Evolutionary conservation across 2,888 invertebrate genomes (phyloP), one percentile per base, ranked within the genome.

Genomic region (Allolobophora icterica): DNA sequence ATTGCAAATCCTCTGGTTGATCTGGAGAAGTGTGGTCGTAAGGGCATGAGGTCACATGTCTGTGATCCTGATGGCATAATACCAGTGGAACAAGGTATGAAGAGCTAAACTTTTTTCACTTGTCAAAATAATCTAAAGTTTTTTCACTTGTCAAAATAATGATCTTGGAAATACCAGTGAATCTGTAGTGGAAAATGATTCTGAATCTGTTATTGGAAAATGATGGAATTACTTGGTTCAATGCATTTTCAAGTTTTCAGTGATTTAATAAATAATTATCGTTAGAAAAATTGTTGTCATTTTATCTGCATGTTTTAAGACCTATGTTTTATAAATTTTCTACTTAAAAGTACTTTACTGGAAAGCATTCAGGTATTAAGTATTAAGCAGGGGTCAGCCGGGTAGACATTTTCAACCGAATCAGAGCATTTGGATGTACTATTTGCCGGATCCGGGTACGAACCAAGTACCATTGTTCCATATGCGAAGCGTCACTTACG

Each of bases 1-100:
- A 91, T 91, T 11, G 91, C 89, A 89, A 91, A 91, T 90, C 91
- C 91, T 30, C 24, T 90, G 17, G 38, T 71, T n/a, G 91, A 91
- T 13, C 71, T 71, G 90, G 91, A 91, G 17, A 89, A 84, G 40
- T 91, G 91, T 87, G 91, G 91, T 35, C 89, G 90, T 38, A 91
- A 91, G 52, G 90, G 91, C 24, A 90, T 90, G 35, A 89, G 84
- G 34, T 91, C 91, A 35, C 87, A 91, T 58, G 90, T 91, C 35
- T 91, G 91, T 84, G 91, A 91, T 84, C 91, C 91, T 21, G 91
- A 91, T 84, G 90, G 90, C 71, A 35, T 91, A 4, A 91, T 91
- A 33, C 89, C 91, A 17, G 91, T 90, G 33, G 91, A 91, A 89
- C 91, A 91, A 91, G 91, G 91, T 91, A 38, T 35, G 34, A 35